These are phyloP conservation scores for Pseudomugil tenellus DNA, from an alignment of 2,797 vertebrate species.

Conservation along the genomic window DNA sequence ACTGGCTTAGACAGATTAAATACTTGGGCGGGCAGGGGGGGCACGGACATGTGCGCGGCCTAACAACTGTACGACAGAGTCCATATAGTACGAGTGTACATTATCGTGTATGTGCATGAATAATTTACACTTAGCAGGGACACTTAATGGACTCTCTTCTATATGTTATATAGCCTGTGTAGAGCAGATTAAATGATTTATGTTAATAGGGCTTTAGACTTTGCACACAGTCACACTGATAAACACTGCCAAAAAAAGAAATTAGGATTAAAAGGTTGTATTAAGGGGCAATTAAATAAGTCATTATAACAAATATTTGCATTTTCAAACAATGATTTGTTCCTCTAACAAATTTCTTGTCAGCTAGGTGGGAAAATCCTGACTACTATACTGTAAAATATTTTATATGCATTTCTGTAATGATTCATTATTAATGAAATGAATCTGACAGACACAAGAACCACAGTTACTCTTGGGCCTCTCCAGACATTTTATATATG, in stretches of 20 bases:
- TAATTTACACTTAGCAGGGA: constrained; percentile 1
- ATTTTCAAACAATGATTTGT: too few species aligned
- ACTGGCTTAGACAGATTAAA: constrained; percentile 75
- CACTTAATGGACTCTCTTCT: neutral
- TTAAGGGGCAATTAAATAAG: too few species aligned
- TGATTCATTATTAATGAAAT: too few species aligned
- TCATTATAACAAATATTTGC: too few species aligned
- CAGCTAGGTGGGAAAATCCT: too few species aligned
- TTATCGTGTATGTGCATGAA: constrained; percentile 13
- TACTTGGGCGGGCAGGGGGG: constrained; percentile 6
- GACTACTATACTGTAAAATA: too few species aligned
- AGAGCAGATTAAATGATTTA: constrained; percentile 13
- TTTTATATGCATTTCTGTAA: too few species aligned
- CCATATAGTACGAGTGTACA: constrained; percentile 11
- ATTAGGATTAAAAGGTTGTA: too few species aligned
- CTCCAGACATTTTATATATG: neutral
- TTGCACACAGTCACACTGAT: too few species aligned
- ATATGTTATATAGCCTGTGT: constrained; percentile 4
- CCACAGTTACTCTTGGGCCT: neutral
- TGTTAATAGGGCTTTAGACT: neutral
- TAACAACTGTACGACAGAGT: constrained; percentile 24
- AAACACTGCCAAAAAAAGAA: too few species aligned
- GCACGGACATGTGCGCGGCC: constrained; percentile 30
- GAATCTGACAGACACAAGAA: too few species aligned
- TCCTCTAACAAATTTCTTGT: too few species aligned